These are phyloP conservation scores for Aethes cnicana DNA, from an alignment of 2,888 invertebrate species.

Conservation along the genomic window DNA sequence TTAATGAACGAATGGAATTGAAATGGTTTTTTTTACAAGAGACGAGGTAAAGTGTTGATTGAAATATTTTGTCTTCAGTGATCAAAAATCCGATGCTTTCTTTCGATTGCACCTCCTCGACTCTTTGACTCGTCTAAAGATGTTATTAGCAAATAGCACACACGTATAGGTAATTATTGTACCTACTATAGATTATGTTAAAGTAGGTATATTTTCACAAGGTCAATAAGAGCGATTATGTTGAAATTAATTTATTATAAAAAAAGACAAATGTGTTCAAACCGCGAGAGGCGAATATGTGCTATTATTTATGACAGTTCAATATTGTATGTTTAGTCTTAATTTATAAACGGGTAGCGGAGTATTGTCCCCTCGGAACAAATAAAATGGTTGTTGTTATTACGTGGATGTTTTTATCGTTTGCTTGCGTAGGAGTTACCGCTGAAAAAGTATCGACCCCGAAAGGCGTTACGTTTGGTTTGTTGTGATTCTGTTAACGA, in stretches of 20 bases:
- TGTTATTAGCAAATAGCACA: too few species aligned
- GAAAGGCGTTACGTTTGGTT: constrained; percentile 31
- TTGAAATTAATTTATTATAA: constrained; percentile 18
- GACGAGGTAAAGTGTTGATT: too few species aligned
- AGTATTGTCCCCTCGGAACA: constrained; percentile 48
- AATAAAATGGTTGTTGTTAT: constrained; percentile 67
- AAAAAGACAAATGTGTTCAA: constrained; percentile 43
- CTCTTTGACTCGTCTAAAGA: too few species aligned
- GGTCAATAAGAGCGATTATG: constrained; percentile 5
- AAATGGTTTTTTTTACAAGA: too few species aligned
- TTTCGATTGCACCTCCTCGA: too few species aligned
- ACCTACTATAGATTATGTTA: constrained; percentile 1
- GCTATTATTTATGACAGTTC: constrained; percentile 39
- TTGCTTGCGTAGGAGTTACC: neutral
- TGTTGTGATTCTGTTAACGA: constrained; percentile 40
- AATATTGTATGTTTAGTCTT: constrained; percentile 43
- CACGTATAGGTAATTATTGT: too few species aligned
- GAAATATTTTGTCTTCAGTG: too few species aligned
- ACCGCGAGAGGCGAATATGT: constrained; percentile 29
- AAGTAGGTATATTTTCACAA: neutral
- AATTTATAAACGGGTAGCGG: constrained; percentile 59
- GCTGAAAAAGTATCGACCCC: neutral
- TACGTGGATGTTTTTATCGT: constrained; percentile 4
- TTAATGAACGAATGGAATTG: too few species aligned
- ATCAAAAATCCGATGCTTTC: too few species aligned